Percentiles rank a stretch among this genome's conserved stretches.
These are phyloP conservation scores for Salvator merianae DNA, from an alignment of 2,113 vertebrate species.

Conservation along the genomic window DNA sequence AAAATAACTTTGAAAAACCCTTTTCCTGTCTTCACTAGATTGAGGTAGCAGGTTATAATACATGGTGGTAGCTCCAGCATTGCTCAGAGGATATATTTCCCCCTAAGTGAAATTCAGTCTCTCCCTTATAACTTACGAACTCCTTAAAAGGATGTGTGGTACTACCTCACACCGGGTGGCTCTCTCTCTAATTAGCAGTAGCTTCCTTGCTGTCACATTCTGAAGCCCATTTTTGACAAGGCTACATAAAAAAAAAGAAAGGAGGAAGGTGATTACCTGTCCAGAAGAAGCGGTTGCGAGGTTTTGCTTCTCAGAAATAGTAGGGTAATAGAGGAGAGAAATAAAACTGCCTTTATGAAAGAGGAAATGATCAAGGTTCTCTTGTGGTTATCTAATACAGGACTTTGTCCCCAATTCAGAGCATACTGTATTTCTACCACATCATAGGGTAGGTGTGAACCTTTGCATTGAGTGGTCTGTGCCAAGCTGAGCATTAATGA, in stretches of 20 bases:
- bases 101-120: not conserved
- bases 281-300: conserved; percentile 36
- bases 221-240: not conserved
- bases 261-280: conserved; percentile 65
- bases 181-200: not conserved
- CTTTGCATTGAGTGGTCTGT: too few species aligned
- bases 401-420: conserved; percentile 76
- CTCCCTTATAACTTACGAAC: not conserved
- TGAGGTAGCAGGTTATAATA: not conserved
- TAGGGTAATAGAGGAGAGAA: conserved; percentile 27
- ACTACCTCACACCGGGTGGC: not conserved
- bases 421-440: conserved; percentile 55
- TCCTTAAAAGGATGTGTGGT: not conserved
- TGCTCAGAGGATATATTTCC: not conserved
- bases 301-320: conserved; percentile 19
- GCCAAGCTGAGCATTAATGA: too few species aligned
- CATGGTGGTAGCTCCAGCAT: not conserved
- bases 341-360: conserved; percentile 31
- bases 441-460: too few species aligned
- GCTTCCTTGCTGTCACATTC: not conserved
- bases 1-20: too few species aligned
- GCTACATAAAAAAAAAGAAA: not conserved
- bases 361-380: conserved; percentile 63
- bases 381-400: conserved; percentile 73
- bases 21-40: not conserved